These are phyloP conservation scores for Iphiclides podalirius DNA, from an alignment of 2,888 invertebrate genomes.

Conservation along the genomic window DNA sequence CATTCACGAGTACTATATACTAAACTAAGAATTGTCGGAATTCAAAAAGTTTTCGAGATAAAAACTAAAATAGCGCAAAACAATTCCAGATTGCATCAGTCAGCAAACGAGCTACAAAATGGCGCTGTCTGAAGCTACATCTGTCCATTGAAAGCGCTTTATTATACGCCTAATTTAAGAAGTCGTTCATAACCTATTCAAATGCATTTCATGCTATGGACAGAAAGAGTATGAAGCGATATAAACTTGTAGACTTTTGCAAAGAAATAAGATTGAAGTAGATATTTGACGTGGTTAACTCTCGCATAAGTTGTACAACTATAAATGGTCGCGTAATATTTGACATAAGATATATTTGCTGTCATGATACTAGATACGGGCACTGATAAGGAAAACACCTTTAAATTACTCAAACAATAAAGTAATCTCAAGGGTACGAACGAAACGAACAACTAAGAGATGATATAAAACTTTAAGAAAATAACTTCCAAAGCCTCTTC, in stretches of 20 bases:
- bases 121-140: constrained; percentile 56
- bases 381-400: constrained; percentile 14
- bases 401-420: not conserved
- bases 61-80: constrained; percentile 39
- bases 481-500: too few relatives aligned
- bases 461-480: too few relatives aligned
- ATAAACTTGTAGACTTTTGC: too few relatives aligned
- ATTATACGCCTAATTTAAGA: constrained; percentile 49
- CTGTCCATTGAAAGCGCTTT: constrained; percentile 68
- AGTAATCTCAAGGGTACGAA: not conserved
- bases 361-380: constrained; percentile 12
- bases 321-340: constrained; percentile 6
- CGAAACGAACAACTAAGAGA: not conserved
- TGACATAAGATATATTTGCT: constrained; percentile 13
- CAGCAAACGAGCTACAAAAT: constrained; percentile 68
- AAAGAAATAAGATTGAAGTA: too few relatives aligned
- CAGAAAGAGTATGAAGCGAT: too few relatives aligned
- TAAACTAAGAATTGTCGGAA: too few relatives aligned
- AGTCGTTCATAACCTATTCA: constrained; percentile 17
- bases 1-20: too few relatives aligned
- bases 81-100: constrained; percentile 61
- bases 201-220: too few relatives aligned
- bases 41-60: constrained; percentile 11
- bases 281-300: too few relatives aligned
- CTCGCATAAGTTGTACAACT: too few relatives aligned